Base-by-base conservation (phyloP, 2,888 invertebrate genomes). In the Hyposoter didymator region DNA sequence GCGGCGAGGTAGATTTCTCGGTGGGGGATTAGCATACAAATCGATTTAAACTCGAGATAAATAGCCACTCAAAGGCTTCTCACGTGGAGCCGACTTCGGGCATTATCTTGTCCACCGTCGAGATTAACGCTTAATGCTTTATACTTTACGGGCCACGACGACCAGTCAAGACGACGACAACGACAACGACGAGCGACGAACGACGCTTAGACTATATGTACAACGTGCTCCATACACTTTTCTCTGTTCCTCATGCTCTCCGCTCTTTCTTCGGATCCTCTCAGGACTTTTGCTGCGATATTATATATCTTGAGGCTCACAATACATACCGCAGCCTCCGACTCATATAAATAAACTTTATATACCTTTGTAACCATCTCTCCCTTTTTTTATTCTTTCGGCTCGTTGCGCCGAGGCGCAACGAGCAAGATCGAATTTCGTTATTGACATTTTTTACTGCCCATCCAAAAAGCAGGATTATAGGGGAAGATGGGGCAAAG, bases 1-100 rank as follows among this genome's bases (percentile, higher is more conserved):
- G 73, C 67, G 47, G 47, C 76, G 76, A 91, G 91, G 91, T 91
- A 91, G 93, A 93, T 93, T 93, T 93, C 92, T 92, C 92, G 87
- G 87, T 89, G 89, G 88, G 91, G 93, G 93, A 93, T 94, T 93
- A 93, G 93, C 93, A 93, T 93, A 93, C 93, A 94, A 93, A 94
- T 94, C 94, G 94, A 94, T 94, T 94, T 93, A 93, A 93, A 93
- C 93, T 93, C 92, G 92, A 93, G 93, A 94, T 94, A 94, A 93
- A 94, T 93, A 93, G 93, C 92, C 92, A 91, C 93, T 93, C 92
- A 90, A 91, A 91, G 93, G 92, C 92, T 93, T 93, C 93, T 93
- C 92, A 93, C 92, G 87, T 87, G 86, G 92, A 90, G 93, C 93
- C 93, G 93, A 92, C 92, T 91, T 91, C 85, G 91, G 89, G 92